Evolutionary conservation across 2,888 invertebrate genomes (phyloP).

Genomic region (Camponotus fellah): DNA sequence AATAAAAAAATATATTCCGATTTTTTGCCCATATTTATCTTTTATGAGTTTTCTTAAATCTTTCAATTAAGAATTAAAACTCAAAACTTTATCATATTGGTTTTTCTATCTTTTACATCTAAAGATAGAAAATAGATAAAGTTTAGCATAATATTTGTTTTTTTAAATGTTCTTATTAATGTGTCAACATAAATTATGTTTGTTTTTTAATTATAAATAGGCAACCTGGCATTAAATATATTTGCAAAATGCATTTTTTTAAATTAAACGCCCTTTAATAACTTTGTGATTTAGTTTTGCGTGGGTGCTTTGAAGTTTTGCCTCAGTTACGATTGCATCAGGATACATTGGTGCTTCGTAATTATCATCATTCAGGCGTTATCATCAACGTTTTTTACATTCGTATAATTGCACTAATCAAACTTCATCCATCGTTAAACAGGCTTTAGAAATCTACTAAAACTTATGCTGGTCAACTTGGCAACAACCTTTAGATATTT

Average conservation of each 20-base stretch:
- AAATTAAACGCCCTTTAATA: constrained; percentile 16
- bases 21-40: neutral
- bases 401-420: constrained; percentile 29
- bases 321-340: constrained; percentile 1
- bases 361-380: constrained; percentile 34
- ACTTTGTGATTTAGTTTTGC: constrained; percentile 10
- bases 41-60: neutral
- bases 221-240: neutral
- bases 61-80: no score
- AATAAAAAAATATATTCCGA: neutral
- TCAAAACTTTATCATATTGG: neutral
- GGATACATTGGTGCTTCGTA: neutral
- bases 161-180: neutral
- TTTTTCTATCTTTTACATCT: neutral
- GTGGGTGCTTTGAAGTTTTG: constrained; percentile 39
- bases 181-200: neutral
- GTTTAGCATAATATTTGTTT: neutral
- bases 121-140: neutral
- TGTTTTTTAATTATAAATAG: neutral
- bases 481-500: neutral
- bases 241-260: constrained; percentile 3
- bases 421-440: constrained; percentile 7
- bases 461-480: neutral
- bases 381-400: constrained; percentile 7
- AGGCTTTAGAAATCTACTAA: neutral